Evolutionary conservation across 2,888 invertebrate genomes (phyloP), one percentile per base, ranked within the genome.

Genomic region (Melieria omissa): DNA sequence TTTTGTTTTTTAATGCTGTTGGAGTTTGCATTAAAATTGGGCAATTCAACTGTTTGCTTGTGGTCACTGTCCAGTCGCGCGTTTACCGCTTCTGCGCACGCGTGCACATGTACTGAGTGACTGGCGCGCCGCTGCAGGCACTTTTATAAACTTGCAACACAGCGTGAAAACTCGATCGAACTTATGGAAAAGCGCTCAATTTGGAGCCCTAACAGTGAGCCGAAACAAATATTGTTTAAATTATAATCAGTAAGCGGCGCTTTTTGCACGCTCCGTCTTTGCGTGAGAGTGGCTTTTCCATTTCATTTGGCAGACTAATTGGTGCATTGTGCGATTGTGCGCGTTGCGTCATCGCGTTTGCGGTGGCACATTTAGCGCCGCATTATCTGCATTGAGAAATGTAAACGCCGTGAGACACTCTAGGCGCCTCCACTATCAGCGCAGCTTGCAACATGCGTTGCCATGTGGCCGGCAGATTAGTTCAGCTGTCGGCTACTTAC

Each of bases 241-340:
- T 49, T 12, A 49, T 29, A 16, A 42, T 10, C 42, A 41, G 55
- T 61, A 16, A 60, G 45, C 70, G 6, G 16, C 29, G 29, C 46
- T 60, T 46, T 63, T 54, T 64, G 42, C 55, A 29, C 61, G 73
- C 54, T 69, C 73, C 61, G 46, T 74, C 68, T 71, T 55, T 45
- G 68, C 65, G 73, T 63, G 74, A 73, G 75, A 74, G 74, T 74
- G 75, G 73, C 73, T 75, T 76, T 76, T 72, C 76, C 74, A 76
- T 75, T 76, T 74, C 75, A 77, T 78, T 77, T 75, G 75, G 29
- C 41, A 49, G 60, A 52, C 16, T n/a, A n/a, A n/a, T 45, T 58
- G 42, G 29, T 57, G 66, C 45, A 29, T 29, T 55, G 29, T 12
- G 41, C 29, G 41, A 10, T 4, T 44, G 16, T 5, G 45, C 29